Evolutionary conservation across 37 sponge, comb jelly and placozoan species (phyloP).

Genomic region (Beroe forskalii): DNA sequence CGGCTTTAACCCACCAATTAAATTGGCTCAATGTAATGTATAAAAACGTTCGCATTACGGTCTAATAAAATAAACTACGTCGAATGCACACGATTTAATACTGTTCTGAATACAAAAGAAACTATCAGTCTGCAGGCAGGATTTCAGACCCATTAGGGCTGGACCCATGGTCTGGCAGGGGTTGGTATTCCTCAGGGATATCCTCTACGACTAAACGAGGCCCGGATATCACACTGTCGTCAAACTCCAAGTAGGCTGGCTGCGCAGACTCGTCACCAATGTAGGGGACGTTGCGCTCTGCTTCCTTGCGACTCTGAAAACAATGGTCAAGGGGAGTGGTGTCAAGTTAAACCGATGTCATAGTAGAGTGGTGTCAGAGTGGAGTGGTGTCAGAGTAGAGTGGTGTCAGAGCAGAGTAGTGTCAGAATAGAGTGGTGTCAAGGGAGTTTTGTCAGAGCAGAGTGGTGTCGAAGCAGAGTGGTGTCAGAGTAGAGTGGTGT

Average conservation of each 20-base stretch:
- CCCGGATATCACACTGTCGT: constrained; percentile 3
- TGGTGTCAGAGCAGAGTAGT: background rate
- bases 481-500: background rate
- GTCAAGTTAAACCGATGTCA: background rate
- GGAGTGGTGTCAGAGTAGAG: background rate
- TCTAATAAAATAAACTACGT: no score
- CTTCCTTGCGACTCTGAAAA: background rate
- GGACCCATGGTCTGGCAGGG: no score
- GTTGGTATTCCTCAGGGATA: background rate
- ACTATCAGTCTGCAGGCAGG: no score
- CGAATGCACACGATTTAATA: no score
- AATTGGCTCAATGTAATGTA: no score
- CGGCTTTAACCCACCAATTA: no score
- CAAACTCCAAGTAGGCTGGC: background rate
- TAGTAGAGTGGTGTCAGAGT: background rate
- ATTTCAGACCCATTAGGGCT: no score
- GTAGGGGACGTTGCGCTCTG: background rate
- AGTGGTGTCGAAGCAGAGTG: background rate
- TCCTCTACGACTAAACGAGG: background rate
- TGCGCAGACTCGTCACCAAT: constrained; percentile 12
- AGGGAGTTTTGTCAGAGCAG: background rate
- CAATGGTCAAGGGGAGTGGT: background rate
- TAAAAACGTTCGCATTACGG: no score
- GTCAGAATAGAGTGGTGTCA: background rate
- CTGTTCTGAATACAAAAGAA: no score